Base-by-base conservation (phyloP, 1,140 invertebrate genomes). In the Drosophila tristis region DNA sequence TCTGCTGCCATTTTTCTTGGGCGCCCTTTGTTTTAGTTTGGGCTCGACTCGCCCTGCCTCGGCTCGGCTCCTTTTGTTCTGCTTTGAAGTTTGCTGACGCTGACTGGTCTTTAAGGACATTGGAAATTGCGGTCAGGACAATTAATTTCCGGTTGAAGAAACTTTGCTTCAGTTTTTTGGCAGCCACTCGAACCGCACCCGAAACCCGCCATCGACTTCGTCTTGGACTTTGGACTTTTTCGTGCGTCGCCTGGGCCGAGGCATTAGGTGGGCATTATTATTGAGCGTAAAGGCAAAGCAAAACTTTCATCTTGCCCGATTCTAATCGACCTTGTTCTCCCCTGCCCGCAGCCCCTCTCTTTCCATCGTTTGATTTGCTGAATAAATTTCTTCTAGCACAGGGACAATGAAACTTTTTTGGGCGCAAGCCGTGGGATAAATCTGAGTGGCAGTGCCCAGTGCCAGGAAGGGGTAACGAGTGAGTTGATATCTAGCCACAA, bases 131-230 rank as follows among this genome's bases (percentile, higher is more conserved):
- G 82, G 82, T 86, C 82, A 86, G 78, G 74, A 78, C 84, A 89
- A 86, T 86, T 86, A 86, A 86, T 86, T 89, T 86, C 84, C 84
- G 84, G 68, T 87, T 86, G 82, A 89, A 81, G 62, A 78, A 86
- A 86, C 81, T 87, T 85, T 80, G 45, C 67, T 63, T 87, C 73
- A 78, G 78, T 85, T 85, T 85, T 84, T 85, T 76, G 80, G 61
- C 80, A 81, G 80, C 74, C 78, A 73, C 47, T 66, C 59, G 48
- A 59, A 20, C 26, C 47, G 15, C n/a, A 13, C 20, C 55, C n/a
- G 31, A 11, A 35, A 4, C 9, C 9, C 35, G 35, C 9, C 31
- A 8, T 31, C 20, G 25, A 11, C 8, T 13, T 13, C 39, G 5
- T 6, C 15, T 15, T 39, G 2, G 35, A 13, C 11, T 39, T 29